phyloP scores from a whole-genome alignment of 2,113 vertebrate genomes.

The Vidua macroura region DNA sequence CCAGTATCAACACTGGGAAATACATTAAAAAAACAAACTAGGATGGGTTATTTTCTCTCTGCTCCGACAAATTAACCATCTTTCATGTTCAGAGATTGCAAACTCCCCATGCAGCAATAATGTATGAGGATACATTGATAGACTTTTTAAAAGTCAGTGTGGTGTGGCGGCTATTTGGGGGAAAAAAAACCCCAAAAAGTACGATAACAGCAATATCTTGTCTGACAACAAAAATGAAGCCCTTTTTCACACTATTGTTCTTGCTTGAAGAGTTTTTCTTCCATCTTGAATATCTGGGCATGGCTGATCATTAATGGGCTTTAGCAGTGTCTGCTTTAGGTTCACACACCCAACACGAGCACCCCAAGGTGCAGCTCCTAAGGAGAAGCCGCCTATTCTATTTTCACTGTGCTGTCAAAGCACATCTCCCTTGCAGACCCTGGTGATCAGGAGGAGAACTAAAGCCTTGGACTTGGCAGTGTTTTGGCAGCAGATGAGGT shows the following conservation, averaged over 20 bases:
- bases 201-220: neutral
- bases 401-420: neutral
- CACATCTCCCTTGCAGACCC: rapidly evolving
- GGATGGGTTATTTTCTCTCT: neutral
- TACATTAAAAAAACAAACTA: neutral
- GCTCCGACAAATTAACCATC: neutral
- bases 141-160: neutral
- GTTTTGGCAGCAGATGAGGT: neutral
- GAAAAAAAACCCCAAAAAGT: neutral
- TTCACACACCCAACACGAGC: neutral
- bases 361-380: neutral
- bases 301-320: neutral
- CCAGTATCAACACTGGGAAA: neutral
- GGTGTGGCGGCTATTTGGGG: neutral
- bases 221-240: neutral
- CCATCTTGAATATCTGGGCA: neutral
- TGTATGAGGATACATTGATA: rapidly evolving
- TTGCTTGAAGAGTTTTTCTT: neutral
- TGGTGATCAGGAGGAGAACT: neutral
- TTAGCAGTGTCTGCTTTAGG: neutral
- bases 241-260: neutral
- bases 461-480: neutral
- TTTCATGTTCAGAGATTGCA: neutral
- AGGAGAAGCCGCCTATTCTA: neutral
- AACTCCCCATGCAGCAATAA: neutral